These are phyloP conservation scores for Coelogynopora nodosa DNA, from an alignment of 2,888 invertebrate genomes.

Conservation along the genomic window DNA sequence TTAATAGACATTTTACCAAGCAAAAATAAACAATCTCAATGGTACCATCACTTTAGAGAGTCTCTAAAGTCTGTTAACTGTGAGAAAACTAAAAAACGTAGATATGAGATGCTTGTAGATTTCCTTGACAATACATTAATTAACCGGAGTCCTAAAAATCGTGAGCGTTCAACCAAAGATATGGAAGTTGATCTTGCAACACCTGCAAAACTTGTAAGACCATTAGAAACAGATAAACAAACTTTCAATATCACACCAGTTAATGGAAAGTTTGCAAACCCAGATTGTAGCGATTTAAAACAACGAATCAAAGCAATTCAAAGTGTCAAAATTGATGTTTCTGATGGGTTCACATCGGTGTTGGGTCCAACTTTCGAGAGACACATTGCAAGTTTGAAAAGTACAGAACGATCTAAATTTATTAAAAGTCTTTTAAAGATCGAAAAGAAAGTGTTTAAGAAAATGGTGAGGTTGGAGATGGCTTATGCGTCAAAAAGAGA, in stretches of 20 bases:
- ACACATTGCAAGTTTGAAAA: neutral
- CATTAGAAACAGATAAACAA: neutral
- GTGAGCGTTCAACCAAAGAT: neutral
- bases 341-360: neutral
- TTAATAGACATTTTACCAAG: slow-evolving; percentile 55
- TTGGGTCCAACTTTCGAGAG: neutral
- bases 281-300: neutral
- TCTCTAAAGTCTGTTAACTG: slow-evolving; percentile 53
- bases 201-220: neutral
- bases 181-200: neutral
- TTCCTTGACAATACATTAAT: slow-evolving; percentile 58
- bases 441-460: slow-evolving; percentile 4
- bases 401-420: neutral
- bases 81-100: slow-evolving; percentile 50
- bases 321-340: neutral
- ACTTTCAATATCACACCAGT: neutral
- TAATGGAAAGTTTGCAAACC: neutral
- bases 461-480: neutral
- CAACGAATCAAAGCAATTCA: neutral
- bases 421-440: neutral
- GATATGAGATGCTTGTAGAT: slow-evolving; percentile 54
- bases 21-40: slow-evolving; percentile 52
- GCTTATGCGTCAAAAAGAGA: neutral
- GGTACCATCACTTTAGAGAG: slow-evolving; percentile 55
- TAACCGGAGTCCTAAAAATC: slow-evolving; percentile 48